Evolutionary conservation across 2,113 vertebrate species (phyloP), one percentile per base, ranked within the genome.

Genomic region (Pogonocichla stellata): DNA sequence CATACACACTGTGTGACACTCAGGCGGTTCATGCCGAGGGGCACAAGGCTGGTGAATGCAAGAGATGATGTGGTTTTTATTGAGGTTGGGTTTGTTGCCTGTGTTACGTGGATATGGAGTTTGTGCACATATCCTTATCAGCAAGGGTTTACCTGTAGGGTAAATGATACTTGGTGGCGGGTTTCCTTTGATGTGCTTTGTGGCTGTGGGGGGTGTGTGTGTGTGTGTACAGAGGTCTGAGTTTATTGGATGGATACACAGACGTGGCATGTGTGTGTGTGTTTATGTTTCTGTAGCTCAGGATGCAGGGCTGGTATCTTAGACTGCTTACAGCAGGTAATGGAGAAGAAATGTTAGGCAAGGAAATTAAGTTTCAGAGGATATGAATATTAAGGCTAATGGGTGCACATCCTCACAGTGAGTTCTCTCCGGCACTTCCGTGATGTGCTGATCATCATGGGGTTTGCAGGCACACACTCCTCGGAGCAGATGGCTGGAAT

Each of bases 1-100:
- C 7, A 3, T 14, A 14, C 8, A 7, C 20, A 1, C 16, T 4
- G 45, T 2, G 6, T 7, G 34, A 13, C 40, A 9, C 4, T 3
- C 50, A 3, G 83, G 60, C 31, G 58, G 19, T 28, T 40, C 8
- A 54, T 48, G 38, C 48, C 2, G 0, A 19, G 38, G 18, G 34
- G 2, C 28, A 11, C 24, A 1, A 38, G 12, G 28, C 1, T 38
- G 23, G 13, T 16, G 50, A 22, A 33, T 10, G 69, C 5, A 0
- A 5, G 18, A 61, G n/a, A 6, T 18, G 10, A 31, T 5, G 5
- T 9, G 54, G 4, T 73, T 72, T 72, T 48, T 62, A 20, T 16
- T 38, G 86, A 38, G 36, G 12, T 8, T 47, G 57, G 38, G 56
- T 48, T 87, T 60, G 53, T 26, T 26, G 57, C 11, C 1, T 31